Percentiles rank a stretch among this genome's conserved stretches.
These are phyloP conservation scores for Psix sp. DNA, from an alignment of 1,140 invertebrate species.

Conservation along the genomic window DNA sequence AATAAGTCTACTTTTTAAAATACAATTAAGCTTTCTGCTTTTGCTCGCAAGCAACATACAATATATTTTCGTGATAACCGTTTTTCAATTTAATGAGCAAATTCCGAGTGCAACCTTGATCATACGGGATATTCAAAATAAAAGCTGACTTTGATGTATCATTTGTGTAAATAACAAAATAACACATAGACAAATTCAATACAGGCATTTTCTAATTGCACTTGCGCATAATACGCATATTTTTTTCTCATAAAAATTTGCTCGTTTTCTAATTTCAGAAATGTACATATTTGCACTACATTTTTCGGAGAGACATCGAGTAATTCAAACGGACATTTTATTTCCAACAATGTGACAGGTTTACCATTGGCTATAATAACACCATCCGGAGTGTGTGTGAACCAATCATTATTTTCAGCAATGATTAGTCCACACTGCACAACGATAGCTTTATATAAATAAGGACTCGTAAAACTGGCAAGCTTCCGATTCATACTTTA, in stretches of 20 bases:
- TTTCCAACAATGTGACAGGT: constrained; percentile 20
- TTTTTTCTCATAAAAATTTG: constrained; percentile 17
- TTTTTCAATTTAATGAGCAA: constrained; percentile 16
- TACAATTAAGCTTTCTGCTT: too few relatives aligned
- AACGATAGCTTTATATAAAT: too few relatives aligned
- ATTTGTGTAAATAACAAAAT: constrained; percentile 26
- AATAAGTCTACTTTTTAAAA: too few relatives aligned
- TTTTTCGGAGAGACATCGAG: background rate
- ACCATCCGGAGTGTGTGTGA: constrained; percentile 44
- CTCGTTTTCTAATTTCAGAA: constrained; percentile 13
- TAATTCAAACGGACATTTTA: constrained; percentile 31
- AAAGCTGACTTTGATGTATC: constrained; percentile 3
- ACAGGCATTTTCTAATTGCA: constrained; percentile 37
- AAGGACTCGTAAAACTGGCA: constrained; percentile 13
- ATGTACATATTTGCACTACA: constrained; percentile 24
- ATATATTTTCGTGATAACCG: too few relatives aligned
- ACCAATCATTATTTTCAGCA: constrained; percentile 29
- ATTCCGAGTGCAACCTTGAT: constrained; percentile 2
- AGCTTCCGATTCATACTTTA: constrained; percentile 13
- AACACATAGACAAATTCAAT: constrained; percentile 23
- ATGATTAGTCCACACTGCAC: constrained; percentile 42
- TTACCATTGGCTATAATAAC: constrained; percentile 29
- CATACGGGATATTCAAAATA: constrained; percentile 10
- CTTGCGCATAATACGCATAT: constrained; percentile 38
- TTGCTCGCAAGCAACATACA: too few relatives aligned